Base-by-base conservation (phyloP, 2,888 invertebrate species). In the Capitulum mitella region DNA sequence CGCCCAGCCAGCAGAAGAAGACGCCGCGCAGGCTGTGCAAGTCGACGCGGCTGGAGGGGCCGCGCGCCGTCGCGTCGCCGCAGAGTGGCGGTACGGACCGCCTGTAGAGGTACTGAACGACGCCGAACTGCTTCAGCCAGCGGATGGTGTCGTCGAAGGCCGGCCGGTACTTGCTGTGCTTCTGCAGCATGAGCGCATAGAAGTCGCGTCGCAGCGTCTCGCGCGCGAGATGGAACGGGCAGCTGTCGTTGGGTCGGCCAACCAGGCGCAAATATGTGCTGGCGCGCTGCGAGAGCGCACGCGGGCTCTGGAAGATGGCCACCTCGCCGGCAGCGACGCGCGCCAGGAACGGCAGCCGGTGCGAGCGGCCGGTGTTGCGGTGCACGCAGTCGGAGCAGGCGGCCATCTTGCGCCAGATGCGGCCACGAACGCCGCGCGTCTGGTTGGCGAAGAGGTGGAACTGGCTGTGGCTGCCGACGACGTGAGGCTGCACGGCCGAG, bases 111-210 rank as follows among this genome's bases (percentile, higher is more conserved):
- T 37, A 29, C 37, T 70, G 70, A 8, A 70, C 22, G 12, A 70
- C 37, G 34, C 70, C 70, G 26, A 37, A 37, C 70, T 70, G 37
- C 37, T 70, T 70, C 70, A 70, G 37, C 70, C 70, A 70, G 22
- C 70, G 70, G 22, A 70, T 29, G 1, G 8, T 0, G 0, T 70
- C 70, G 70, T 70, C 70, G 8, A 70, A 37, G 37, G 37, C 37
- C 26, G 70, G 70, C 70, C 14, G 37, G 70, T 70, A 70, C 70
- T 19, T 70, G 70, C 70, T 70, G 70, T 70, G 22, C 70, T 70
- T 70, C 37, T 70, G 70, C 70, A 70, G 37, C 70, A 70, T 70
- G 22, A 70, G 32, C 14, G 70, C 70, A 37, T 70, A 70, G 26
- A 70, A 70, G 37, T 70, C 70, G 70, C 70, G 70, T 1, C 70